phyloP scores from a whole-genome alignment of 2,113 vertebrate genomes.

The Macrotis lagotis region DNA sequence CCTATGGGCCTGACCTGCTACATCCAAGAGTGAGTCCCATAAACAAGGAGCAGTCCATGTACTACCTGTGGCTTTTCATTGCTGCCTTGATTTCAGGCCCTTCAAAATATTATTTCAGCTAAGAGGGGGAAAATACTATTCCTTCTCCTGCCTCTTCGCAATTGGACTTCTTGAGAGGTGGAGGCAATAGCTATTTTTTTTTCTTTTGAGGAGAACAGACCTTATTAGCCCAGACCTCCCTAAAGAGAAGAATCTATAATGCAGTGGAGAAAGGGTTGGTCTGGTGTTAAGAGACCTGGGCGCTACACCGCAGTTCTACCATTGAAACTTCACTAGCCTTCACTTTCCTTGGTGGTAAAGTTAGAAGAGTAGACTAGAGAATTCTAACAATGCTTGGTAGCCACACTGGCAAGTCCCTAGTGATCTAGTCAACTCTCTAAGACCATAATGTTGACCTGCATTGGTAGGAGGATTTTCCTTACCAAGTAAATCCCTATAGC shows the following conservation, averaged over 20 bases:
- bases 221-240: constrained; percentile 51
- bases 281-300: not conserved
- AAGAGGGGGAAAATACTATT: constrained; percentile 5
- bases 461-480: not conserved
- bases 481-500: not conserved
- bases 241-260: not conserved
- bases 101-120: constrained; percentile 67
- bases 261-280: not conserved
- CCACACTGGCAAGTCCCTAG: not conserved
- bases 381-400: not conserved
- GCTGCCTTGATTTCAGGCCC: constrained; percentile 43
- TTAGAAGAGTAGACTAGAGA: not conserved
- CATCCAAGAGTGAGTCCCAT: not conserved
- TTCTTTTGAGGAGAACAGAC: constrained; percentile 42
- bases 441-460: not conserved
- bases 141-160: not conserved
- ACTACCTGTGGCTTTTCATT: constrained; percentile 29
- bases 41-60: not conserved
- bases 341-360: not conserved
- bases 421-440: not conserved
- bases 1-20: constrained; percentile 10
- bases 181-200: constrained; percentile 70
- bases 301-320: not conserved
- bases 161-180: constrained; percentile 23
- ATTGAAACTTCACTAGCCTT: not conserved